Conservation (phyloP, 2,113 vertebrate genomes). For the Lucifuga dentata region DNA sequence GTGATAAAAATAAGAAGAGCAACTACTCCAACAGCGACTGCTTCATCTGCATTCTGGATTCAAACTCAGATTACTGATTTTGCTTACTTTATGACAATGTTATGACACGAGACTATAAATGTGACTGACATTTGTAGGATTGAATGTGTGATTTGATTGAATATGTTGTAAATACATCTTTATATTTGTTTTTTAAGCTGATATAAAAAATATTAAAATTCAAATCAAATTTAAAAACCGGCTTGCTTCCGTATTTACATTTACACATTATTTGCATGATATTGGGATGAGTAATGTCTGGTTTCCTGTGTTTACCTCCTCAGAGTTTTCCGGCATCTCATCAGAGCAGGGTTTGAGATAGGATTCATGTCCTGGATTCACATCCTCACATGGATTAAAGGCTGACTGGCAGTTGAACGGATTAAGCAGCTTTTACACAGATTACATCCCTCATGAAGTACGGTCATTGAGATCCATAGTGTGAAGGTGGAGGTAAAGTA, state of each 20-base stretch:
- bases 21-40: constrained; percentile 27
- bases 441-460: constrained; percentile 40
- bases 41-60: constrained; percentile 36
- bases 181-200: constrained; percentile 66
- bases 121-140: not conserved
- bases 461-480: constrained; percentile 17
- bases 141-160: constrained; percentile 31
- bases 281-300: not conserved
- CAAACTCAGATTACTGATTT: constrained; percentile 21
- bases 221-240: constrained; percentile 28
- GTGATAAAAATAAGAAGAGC: too few species aligned
- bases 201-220: constrained; percentile 65
- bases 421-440: constrained; percentile 58
- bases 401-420: constrained; percentile 64
- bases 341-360: constrained; percentile 68
- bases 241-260: not conserved
- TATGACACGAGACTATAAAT: constrained; percentile 23
- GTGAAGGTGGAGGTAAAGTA: not conserved
- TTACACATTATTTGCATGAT: not conserved
- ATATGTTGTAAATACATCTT: constrained; percentile 73
- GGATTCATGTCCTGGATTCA: constrained; percentile 67
- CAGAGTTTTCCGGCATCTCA: constrained; percentile 62
- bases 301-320: constrained; percentile 25
- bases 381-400: constrained; percentile 13
- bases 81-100: constrained; percentile 31